These are phyloP conservation scores for Epinephelus lanceolatus DNA, from an alignment of 2,113 vertebrate species.

Conservation along the genomic window DNA sequence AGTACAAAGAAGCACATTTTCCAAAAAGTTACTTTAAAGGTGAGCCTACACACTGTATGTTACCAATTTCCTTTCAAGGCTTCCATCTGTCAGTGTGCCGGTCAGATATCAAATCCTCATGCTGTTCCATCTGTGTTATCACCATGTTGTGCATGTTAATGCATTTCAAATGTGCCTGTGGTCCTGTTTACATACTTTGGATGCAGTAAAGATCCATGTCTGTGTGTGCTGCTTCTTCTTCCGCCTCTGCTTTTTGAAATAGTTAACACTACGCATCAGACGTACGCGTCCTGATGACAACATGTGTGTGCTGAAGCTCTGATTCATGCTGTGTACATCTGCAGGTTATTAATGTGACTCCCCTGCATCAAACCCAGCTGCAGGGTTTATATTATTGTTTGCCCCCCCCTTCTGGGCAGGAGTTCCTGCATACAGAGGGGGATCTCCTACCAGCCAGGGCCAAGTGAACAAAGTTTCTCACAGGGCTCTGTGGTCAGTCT, in stretches of 20 bases:
- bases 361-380: constrained; percentile 56
- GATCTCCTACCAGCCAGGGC: constrained; percentile 1
- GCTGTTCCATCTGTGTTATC: background rate
- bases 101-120: background rate
- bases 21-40: constrained; percentile 7
- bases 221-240: background rate
- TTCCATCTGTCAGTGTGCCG: constrained; percentile 22
- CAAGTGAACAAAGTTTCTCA: background rate
- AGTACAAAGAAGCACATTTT: background rate
- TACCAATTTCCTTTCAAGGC: background rate
- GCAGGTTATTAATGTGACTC: constrained; percentile 68
- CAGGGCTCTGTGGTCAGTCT: too few relatives aligned
- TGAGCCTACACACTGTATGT: background rate
- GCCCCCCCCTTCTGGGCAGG: background rate
- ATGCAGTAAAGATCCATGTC: constrained; percentile 30
- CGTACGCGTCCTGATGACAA: constrained; percentile 19
- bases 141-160: constrained; percentile 1
- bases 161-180: constrained; percentile 21
- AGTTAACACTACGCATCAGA: constrained; percentile 26
- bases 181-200: constrained; percentile 42
- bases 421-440: constrained; percentile 30
- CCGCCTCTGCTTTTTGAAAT: constrained; percentile 10
- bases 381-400: constrained; percentile 37
- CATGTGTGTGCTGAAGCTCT: background rate
- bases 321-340: constrained; percentile 77